These are phyloP conservation scores for Leiothrix lutea DNA, from an alignment of 2,113 vertebrate species.

Conservation along the genomic window DNA sequence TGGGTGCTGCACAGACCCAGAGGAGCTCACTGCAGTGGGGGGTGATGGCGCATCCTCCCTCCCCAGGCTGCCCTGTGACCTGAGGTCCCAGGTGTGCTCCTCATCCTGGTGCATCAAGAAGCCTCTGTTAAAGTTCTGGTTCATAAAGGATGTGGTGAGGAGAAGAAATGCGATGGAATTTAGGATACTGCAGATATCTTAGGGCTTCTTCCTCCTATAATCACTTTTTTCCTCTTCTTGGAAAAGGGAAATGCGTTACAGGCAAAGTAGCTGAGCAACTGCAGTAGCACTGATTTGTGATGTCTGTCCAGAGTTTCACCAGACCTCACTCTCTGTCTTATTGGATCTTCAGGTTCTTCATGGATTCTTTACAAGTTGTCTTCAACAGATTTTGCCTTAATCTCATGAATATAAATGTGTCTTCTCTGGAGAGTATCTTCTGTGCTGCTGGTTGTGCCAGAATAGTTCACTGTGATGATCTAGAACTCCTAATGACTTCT, in stretches of 20 bases:
- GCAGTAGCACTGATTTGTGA: neutral
- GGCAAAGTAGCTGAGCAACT: neutral
- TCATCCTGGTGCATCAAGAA: neutral
- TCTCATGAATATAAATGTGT: neutral
- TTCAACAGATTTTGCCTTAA: neutral
- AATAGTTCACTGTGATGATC: neutral
- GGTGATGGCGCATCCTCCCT: neutral
- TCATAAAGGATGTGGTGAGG: neutral
- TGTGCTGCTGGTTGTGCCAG: neutral
- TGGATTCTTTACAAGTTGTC: neutral
- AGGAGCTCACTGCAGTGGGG: neutral
- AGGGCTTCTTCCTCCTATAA: neutral
- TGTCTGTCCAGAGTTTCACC: neutral
- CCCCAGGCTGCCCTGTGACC: rapidly evolving
- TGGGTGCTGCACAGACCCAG: neutral
- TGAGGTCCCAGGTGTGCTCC: neutral
- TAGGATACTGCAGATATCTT: neutral
- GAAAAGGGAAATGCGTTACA: neutral
- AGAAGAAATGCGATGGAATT: neutral
- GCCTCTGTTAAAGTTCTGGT: neutral
- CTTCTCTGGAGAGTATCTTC: neutral
- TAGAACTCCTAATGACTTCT: neutral
- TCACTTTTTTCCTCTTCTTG: neutral
- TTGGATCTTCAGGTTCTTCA: neutral
- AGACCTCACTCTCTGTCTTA: neutral